A percentile compares a stretch with the other conserved stretches of the same genome.
These are phyloP conservation scores for Zelostemma sp. DNA, from an alignment of 1,140 invertebrate genomes.

Conservation along the genomic window DNA sequence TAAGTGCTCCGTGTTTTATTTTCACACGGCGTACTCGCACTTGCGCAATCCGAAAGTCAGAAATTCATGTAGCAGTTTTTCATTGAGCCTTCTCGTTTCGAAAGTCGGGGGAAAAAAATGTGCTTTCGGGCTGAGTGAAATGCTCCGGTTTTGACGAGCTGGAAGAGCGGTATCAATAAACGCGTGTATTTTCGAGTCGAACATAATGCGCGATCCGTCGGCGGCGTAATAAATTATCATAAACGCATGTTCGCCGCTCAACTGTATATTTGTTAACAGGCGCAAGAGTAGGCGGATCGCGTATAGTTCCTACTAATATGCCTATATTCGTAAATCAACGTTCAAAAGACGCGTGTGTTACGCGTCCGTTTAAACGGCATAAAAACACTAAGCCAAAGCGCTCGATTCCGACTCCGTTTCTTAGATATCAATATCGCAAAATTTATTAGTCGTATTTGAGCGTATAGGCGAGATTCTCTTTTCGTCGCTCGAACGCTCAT, in stretches of 20 bases:
- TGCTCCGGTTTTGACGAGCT: conserved; percentile 48
- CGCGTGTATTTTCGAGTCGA: conserved; percentile 39
- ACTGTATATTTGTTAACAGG: conserved; percentile 53
- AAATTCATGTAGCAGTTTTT: too few relatives aligned
- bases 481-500: conserved; percentile 19
- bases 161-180: conserved; percentile 33
- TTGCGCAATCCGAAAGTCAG: too few relatives aligned
- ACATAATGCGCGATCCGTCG: conserved; percentile 45
- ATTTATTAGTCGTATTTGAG: conserved; percentile 36
- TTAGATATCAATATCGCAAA: conserved; percentile 48
- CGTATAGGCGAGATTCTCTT: conserved; percentile 31
- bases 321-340: conserved; percentile 44
- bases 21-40: too few relatives aligned
- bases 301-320: conserved; percentile 45
- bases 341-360: conserved; percentile 32
- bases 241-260: conserved; percentile 52
- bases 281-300: conserved; percentile 51
- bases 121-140: conserved; percentile 16
- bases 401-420: conserved; percentile 21
- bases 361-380: conserved; percentile 41
- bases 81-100: too few relatives aligned
- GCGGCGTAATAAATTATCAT: conserved; percentile 53
- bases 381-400: conserved; percentile 29
- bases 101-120: conserved; percentile 5
- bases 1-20: conserved; percentile 3